These are phyloP conservation scores for Pachycephala philippinensis DNA, from an alignment of 2,113 vertebrate genomes.

Conservation along the genomic window DNA sequence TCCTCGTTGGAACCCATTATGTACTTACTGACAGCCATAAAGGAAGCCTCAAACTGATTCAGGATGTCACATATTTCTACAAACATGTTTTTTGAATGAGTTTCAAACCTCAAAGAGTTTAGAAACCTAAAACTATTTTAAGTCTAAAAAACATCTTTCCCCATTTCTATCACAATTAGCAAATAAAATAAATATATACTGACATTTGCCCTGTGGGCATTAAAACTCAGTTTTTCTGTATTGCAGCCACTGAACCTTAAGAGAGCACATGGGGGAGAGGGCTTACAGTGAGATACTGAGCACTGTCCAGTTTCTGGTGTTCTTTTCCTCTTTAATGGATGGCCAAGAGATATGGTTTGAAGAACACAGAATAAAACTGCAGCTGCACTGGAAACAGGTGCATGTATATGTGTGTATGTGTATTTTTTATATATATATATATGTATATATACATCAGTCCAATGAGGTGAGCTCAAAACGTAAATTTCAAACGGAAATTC, in stretches of 20 bases:
- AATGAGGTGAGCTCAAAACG: not conserved
- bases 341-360: not conserved
- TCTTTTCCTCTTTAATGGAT: not conserved
- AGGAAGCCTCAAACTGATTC: not conserved
- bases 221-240: not conserved
- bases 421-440: fast-evolving
- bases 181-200: not conserved
- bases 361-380: not conserved
- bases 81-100: not conserved
- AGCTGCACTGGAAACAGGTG: not conserved
- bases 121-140: not conserved
- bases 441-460: not conserved
- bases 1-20: fast-evolving
- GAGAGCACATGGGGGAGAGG: fast-evolving
- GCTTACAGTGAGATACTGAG: not conserved
- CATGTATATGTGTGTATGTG: fast-evolving
- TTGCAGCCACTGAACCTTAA: not conserved
- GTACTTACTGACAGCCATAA: not conserved
- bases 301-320: not conserved
- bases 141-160: not conserved
- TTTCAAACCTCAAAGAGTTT: not conserved
- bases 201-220: not conserved
- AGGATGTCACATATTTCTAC: not conserved
- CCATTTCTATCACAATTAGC: not conserved
- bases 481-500: not conserved